A percentile compares a stretch with the other conserved stretches of the same genome.
Evolutionary conservation across 2,113 vertebrate species (phyloP).

Genomic region (Grammomys surdaster): DNA sequence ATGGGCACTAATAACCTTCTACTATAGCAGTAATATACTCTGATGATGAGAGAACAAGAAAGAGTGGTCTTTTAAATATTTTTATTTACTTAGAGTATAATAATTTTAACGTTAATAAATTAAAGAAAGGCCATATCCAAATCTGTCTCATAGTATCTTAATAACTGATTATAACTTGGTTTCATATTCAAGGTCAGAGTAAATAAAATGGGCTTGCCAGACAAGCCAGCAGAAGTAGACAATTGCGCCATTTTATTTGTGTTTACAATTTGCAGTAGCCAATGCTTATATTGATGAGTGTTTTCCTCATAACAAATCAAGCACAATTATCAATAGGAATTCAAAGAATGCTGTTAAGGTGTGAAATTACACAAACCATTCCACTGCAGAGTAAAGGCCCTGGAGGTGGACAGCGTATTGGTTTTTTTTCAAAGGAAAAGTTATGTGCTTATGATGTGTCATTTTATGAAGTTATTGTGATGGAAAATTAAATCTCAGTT

Average conservation of each 20-base stretch:
- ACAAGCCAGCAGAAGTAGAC: slow-evolving; percentile 50
- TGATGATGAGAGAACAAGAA: slow-evolving; percentile 41
- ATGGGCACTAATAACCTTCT: slow-evolving; percentile 61
- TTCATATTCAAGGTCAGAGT: slow-evolving; percentile 71
- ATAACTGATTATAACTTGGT: slow-evolving; percentile 60
- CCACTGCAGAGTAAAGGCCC: slow-evolving; percentile 74
- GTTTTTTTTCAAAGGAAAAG: slow-evolving; percentile 81
- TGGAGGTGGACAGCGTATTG: slow-evolving; percentile 56
- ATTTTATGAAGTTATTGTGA: slow-evolving; percentile 71
- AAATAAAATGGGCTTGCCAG: slow-evolving; percentile 52
- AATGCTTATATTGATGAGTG: slow-evolving; percentile 66
- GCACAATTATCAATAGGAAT: slow-evolving; percentile 81
- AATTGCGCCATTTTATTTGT: slow-evolving; percentile 67
- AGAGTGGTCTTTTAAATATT: slow-evolving; percentile 27
- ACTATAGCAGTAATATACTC: neutral
- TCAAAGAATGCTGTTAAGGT: slow-evolving; percentile 64
- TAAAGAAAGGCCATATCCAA: slow-evolving; percentile 41
- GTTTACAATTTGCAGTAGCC: slow-evolving; percentile 67
- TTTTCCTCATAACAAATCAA: slow-evolving; percentile 78
- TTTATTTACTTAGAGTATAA: slow-evolving; percentile 47
- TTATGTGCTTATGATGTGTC: slow-evolving; percentile 70
- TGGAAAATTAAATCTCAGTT: slow-evolving; percentile 75
- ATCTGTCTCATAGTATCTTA: slow-evolving; percentile 56
- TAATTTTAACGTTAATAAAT: slow-evolving; percentile 61
- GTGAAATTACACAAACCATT: slow-evolving; percentile 79